Evolutionary conservation across 2,888 invertebrate species (phyloP).

Genomic region (Patella caerulea): DNA sequence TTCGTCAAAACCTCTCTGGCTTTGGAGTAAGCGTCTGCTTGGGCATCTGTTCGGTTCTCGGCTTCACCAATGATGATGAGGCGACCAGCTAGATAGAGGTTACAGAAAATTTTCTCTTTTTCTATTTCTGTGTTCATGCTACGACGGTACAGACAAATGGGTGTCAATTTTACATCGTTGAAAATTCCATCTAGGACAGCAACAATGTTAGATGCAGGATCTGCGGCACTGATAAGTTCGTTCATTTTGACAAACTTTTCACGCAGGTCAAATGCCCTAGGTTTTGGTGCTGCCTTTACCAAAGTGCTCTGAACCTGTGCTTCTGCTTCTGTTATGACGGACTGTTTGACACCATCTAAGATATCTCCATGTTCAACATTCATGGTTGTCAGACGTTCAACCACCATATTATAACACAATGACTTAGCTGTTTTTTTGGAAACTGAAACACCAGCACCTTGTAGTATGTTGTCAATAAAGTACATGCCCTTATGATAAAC

Average conservation of each 20-base stretch:
- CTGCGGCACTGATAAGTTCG: slow-evolving; percentile 35
- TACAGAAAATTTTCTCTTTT: slow-evolving; percentile 34
- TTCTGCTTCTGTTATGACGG: not conserved
- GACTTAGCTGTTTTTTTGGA: not conserved
- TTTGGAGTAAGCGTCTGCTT: slow-evolving; percentile 41
- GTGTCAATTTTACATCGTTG: slow-evolving; percentile 43
- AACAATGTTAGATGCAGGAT: slow-evolving; percentile 38
- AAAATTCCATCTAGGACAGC: slow-evolving; percentile 47
- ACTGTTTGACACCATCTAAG: not conserved
- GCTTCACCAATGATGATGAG: slow-evolving; percentile 46
- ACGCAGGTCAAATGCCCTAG: slow-evolving; percentile 23
- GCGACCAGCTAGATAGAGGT: slow-evolving; percentile 52
- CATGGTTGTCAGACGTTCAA: not conserved
- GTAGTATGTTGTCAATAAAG: not conserved
- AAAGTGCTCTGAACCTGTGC: not conserved
- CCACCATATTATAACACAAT: not conserved
- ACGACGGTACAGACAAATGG: slow-evolving; percentile 45
- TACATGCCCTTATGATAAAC: not conserved
- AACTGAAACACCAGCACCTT: not conserved
- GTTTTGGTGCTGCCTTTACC: slow-evolving; percentile 8
- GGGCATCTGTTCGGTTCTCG: slow-evolving; percentile 39
- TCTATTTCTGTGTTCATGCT: slow-evolving; percentile 11
- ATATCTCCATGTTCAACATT: not conserved
- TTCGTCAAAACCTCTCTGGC: slow-evolving; percentile 45
- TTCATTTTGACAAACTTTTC: slow-evolving; percentile 44